Evolutionary conservation across 2,113 vertebrate genomes (phyloP).

Genomic region (Canis aureus): DNA sequence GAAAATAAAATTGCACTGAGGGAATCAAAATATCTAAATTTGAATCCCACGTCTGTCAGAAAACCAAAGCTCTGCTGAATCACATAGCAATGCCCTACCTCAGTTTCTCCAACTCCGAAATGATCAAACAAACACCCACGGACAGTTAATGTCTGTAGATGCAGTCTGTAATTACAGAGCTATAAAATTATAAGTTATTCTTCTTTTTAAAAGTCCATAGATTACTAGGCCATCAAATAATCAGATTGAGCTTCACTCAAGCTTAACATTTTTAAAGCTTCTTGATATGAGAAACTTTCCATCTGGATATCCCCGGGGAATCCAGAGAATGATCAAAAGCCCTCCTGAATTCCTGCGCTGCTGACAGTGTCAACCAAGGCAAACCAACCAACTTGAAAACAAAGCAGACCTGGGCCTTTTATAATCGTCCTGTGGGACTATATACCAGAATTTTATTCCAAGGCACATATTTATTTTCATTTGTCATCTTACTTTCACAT

Average conservation of each 20-base stretch:
- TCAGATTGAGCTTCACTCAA: not conserved
- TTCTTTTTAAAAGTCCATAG: not conserved
- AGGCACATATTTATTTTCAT: not conserved
- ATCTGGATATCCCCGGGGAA: not conserved
- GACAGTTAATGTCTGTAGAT: not conserved
- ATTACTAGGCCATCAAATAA: not conserved
- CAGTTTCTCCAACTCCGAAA: not conserved
- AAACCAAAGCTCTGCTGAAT: not conserved
- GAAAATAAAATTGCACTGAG: not conserved
- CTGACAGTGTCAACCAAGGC: not conserved
- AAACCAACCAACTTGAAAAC: not conserved
- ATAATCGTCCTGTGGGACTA: not conserved
- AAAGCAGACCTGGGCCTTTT: not conserved
- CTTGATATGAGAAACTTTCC: not conserved
- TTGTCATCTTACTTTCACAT: not conserved
- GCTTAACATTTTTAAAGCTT: not conserved
- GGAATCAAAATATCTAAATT: not conserved
- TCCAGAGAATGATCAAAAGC: not conserved
- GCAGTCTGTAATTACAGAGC: not conserved
- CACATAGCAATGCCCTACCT: accelerated
- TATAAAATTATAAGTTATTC: not conserved
- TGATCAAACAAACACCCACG: accelerated
- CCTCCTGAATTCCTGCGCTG: not conserved
- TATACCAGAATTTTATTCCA: not conserved
- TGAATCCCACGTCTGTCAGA: not conserved